Evolutionary conservation across 2,888 invertebrate genomes (phyloP), one percentile per base, ranked within the genome.

Genomic region (Anodontia alba): DNA sequence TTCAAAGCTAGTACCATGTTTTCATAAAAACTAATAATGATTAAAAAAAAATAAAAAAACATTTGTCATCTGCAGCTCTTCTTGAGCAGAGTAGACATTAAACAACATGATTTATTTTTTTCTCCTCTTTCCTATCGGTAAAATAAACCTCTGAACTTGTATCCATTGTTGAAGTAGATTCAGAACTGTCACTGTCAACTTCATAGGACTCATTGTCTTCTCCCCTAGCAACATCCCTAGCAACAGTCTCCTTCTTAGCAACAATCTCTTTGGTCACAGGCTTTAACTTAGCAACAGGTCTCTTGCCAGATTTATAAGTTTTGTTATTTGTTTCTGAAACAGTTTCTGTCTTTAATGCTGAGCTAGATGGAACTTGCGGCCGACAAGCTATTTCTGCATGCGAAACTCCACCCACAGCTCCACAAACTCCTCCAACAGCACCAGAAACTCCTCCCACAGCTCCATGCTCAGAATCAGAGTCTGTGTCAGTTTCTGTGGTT

Each of bases 41-140:
- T n/a, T n/a, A n/a, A n/a, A n/a, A n/a, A n/a, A n/a, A n/a, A n/a
- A n/a, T n/a, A n/a, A n/a, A n/a, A n/a, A n/a, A n/a, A n/a, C n/a
- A n/a, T n/a, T n/a, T n/a, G n/a, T n/a, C n/a, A n/a, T n/a, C n/a
- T n/a, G n/a, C n/a, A n/a, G n/a, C n/a, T n/a, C n/a, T n/a, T n/a
- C n/a, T n/a, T 12, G 5, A 38, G 38, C 38, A 38, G 5, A 12
- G 38, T 8, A 38, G 17, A 17, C 2, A 17, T 26, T 54, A 54
- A 54, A 54, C 54, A n/a, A 54, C 54, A 54, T 54, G 54, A 79
- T 77, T 84, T 2, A 67, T 31, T 62, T 81, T 84, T 68, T 81
- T 84, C 54, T 84, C 84, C 42, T 84, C 84, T 73, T 75, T 84
- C 62, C 74, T 81, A 17, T 80, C 83, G 5, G 70, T 54, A 51